Conservation (phyloP, 64 coral and sea anemone species). For the Cladopsammia gracilis region DNA sequence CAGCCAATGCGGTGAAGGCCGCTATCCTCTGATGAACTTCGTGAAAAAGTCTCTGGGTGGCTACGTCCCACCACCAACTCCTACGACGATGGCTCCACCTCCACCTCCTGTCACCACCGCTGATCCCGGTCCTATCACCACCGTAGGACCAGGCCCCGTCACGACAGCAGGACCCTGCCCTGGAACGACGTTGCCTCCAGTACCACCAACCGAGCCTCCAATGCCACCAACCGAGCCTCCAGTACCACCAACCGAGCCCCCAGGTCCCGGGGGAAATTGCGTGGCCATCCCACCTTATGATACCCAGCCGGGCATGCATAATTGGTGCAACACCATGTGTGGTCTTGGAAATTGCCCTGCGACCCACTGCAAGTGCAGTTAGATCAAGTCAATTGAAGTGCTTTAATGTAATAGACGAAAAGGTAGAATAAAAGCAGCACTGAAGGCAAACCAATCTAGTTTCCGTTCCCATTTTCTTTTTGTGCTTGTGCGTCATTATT, state of each 20-base stretch:
- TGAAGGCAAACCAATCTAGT: too few relatives aligned
- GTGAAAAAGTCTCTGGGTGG: conserved; percentile 47
- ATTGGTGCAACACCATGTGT: conserved; percentile 27
- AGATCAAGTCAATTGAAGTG: background rate
- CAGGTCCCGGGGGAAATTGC: too few relatives aligned
- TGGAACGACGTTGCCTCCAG: background rate
- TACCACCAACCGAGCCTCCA: background rate
- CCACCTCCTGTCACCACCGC: background rate
- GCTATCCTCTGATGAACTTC: conserved; percentile 37
- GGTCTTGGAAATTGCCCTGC: conserved; percentile 41
- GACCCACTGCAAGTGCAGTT: conserved; percentile 54
- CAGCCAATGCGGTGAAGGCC: conserved; percentile 10
- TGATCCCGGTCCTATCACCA: background rate
- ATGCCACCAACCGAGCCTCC: background rate
- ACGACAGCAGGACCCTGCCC: background rate
- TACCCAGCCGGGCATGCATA: conserved; percentile 36
- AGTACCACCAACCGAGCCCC: background rate
- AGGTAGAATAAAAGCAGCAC: background rate
- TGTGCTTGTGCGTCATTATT: too few relatives aligned
- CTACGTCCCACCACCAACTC: conserved; percentile 6
- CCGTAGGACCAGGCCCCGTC: background rate
- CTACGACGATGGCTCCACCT: background rate
- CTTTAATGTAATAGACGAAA: background rate
- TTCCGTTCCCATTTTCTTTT: too few relatives aligned
- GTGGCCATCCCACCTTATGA: conserved; percentile 55